Evolutionary conservation across 2,797 vertebrate genomes (phyloP).

Genomic region (Synaphobranchus kaupii): DNA sequence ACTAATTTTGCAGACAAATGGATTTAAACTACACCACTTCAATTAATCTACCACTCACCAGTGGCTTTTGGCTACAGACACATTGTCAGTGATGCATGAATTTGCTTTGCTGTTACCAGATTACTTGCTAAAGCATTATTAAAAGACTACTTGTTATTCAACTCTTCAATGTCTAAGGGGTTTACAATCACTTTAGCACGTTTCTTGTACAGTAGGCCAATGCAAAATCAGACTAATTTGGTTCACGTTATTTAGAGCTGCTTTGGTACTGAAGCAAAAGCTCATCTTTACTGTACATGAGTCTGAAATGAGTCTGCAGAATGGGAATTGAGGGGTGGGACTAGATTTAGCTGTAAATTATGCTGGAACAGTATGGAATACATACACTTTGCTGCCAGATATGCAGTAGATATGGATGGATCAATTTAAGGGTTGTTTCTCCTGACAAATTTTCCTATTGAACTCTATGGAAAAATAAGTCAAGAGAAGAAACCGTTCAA

Average conservation of each 20-base stretch:
- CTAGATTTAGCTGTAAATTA: no score
- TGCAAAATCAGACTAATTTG: not conserved
- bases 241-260: not conserved
- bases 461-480: no score
- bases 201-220: not conserved
- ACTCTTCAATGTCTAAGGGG: not conserved
- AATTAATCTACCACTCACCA: constrained; percentile 19
- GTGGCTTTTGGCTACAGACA: not conserved
- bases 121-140: constrained; percentile 5
- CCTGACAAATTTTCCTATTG: no score
- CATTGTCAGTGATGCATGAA: not conserved
- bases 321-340: no score
- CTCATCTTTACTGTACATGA: not conserved
- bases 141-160: constrained; percentile 17
- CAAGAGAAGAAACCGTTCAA: no score
- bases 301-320: not conserved
- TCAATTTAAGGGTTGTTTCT: no score
- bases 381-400: no score
- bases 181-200: not conserved
- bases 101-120: not conserved
- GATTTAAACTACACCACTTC: not conserved
- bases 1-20: not conserved
- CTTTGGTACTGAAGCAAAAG: not conserved
- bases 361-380: no score
- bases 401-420: no score